Evolutionary conservation across 2,888 invertebrate species (phyloP), one percentile per base, ranked within the genome.

Genomic region (Diabrotica balteata): DNA sequence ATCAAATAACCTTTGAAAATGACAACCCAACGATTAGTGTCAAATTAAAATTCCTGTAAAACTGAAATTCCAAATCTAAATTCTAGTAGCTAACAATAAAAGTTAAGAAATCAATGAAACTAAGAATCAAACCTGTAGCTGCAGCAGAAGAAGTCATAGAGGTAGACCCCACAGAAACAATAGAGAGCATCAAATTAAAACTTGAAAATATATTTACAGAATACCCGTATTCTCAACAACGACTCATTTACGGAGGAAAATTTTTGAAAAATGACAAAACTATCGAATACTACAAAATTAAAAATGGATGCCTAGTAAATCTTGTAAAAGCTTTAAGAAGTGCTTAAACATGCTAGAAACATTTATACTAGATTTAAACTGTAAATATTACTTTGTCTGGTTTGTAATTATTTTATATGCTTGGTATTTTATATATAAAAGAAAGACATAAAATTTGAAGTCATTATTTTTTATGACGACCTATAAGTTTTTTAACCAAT

Each of bases 271-370:
- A 72, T 11, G 68, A 72, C 10, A 74, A 73, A 69, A 72, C 75
- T n/a, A 54, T 76, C 8, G 69, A 72, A 46, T 74, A 69, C 65
- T 75, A 75, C 63, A 66, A 67, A 51, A 65, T 76, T 42, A 76
- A 75, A 65, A 71, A 74, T 66, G 76, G 76, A 42, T 59, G 68
- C 9, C 43, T 63, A 10, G 42, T 76, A 22, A 68, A 73, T 54
- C 64, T 76, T 67, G 66, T 75, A 43, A 75, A 75, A 69, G 74
- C 76, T 8, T 50, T 76, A 51, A 64, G 76, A 66, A 75, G 74
- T 69, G 67, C 67, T 52, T 72, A 59, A 46, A 46, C 8, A 17
- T 9, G 10, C 8, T 17, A n/a, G 45, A 44, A 8, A 10, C 10
- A 32, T 42, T n/a, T 59, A 10, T 7, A 45, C 7, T 8, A 7